A percentile compares a stretch with the other conserved stretches of the same genome.
Evolutionary conservation across 2,113 vertebrate species (phyloP).

Genomic region (Oncorhynchus tshawytscha): DNA sequence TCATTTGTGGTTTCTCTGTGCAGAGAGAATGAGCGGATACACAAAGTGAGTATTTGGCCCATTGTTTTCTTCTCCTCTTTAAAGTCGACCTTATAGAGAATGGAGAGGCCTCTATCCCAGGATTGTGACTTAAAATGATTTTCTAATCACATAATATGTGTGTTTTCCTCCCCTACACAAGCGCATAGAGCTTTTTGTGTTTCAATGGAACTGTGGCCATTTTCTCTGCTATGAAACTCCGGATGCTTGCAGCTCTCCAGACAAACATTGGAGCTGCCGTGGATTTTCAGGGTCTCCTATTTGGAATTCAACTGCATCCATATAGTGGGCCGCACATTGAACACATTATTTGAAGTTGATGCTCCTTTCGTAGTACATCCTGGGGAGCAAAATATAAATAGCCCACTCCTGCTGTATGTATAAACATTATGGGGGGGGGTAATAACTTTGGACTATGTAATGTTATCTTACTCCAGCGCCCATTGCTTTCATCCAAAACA

Average conservation of each 20-base stretch:
- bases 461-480: constrained; percentile 51
- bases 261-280: constrained; percentile 37
- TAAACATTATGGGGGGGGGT: constrained; percentile 40
- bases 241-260: constrained; percentile 34
- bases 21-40: constrained; percentile 20
- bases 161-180: constrained; percentile 20
- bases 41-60: constrained; percentile 17
- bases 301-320: constrained; percentile 29
- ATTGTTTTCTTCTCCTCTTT: constrained; percentile 35
- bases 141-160: constrained; percentile 30
- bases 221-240: constrained; percentile 38
- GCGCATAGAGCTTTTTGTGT: constrained; percentile 33
- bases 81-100: constrained; percentile 24
- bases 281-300: constrained; percentile 52
- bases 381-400: constrained; percentile 48
- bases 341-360: constrained; percentile 45
- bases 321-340: constrained; percentile 30
- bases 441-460: constrained; percentile 53
- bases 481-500: constrained; percentile 56
- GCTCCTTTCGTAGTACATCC: constrained; percentile 43
- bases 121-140: constrained; percentile 28
- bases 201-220: constrained; percentile 36
- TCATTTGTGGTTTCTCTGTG: constrained; percentile 31
- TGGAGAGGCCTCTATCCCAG: constrained; percentile 28
- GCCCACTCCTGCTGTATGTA: constrained; percentile 26